phyloP scores from a whole-genome alignment of 2,797 vertebrate genomes.

The Schizopygopsis pylzovi region DNA sequence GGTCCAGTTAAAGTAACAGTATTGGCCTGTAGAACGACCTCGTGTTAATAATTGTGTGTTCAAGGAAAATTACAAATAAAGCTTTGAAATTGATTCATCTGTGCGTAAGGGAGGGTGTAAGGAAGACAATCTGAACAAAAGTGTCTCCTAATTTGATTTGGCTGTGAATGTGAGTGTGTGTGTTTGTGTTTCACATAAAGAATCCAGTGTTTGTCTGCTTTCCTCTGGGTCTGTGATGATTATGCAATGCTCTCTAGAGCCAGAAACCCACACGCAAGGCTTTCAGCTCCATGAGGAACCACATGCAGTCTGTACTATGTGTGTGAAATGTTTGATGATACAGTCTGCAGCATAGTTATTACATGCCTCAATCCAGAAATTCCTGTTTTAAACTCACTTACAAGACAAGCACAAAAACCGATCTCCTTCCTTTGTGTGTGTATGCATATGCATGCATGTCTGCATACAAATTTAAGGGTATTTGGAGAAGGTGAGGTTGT shows the following conservation, averaged over 20 bases:
- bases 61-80: background rate
- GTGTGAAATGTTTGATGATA: background rate
- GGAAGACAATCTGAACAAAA: slow-evolving; percentile 11
- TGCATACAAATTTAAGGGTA: background rate
- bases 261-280: background rate
- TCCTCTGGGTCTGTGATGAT: background rate
- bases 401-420: background rate
- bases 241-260: slow-evolving; percentile 23
- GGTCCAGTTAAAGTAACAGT: background rate
- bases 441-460: background rate
- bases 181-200: slow-evolving; percentile 21
- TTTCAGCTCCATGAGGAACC: slow-evolving; percentile 7
- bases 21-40: background rate
- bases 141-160: slow-evolving; percentile 14
- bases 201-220: background rate
- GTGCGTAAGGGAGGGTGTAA: background rate
- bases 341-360: background rate
- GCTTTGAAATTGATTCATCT: background rate
- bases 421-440: background rate
- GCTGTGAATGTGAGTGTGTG: slow-evolving; percentile 8
- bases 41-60: background rate
- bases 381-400: slow-evolving; percentile 5
- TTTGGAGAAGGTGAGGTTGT: slow-evolving; percentile 9
- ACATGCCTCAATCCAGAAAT: background rate
- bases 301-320: background rate